Evolutionary conservation across 2,113 vertebrate genomes (phyloP).

Genomic region (Beaufortia kweichowensis): DNA sequence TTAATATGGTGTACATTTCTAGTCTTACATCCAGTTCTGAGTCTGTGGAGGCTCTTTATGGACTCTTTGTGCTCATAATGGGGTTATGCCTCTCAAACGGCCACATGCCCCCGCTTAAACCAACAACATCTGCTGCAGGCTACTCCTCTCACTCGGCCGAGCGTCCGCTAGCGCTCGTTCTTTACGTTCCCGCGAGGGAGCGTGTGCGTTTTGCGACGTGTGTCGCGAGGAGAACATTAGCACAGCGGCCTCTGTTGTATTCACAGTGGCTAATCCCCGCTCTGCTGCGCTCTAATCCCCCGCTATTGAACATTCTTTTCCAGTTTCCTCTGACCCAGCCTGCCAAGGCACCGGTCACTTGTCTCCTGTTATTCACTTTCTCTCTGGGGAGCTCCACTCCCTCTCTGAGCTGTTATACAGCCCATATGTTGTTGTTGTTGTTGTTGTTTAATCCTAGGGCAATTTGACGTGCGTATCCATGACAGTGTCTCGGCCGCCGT

Average conservation of each 20-base stretch:
- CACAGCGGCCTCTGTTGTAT: conserved; percentile 62
- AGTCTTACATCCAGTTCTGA: background rate
- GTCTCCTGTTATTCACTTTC: conserved; percentile 60
- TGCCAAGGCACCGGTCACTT: conserved; percentile 59
- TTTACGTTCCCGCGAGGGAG: conserved; percentile 10
- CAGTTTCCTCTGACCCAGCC: conserved; percentile 51
- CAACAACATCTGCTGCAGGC: conserved; percentile 46
- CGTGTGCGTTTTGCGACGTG: background rate
- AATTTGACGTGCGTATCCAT: conserved; percentile 72
- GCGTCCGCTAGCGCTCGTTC: conserved; percentile 5
- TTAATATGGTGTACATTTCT: background rate
- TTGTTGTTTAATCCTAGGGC: conserved; percentile 66
- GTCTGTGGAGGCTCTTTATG: conserved; percentile 17
- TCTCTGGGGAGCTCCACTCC: conserved; percentile 62
- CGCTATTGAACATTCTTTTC: conserved; percentile 34
- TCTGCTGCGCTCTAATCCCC: conserved; percentile 38
- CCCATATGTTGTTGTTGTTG: conserved; percentile 72
- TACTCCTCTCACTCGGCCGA: conserved; percentile 4
- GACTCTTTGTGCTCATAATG: conserved; percentile 41
- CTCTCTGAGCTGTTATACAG: conserved; percentile 72
- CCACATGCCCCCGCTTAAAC: conserved; percentile 37
- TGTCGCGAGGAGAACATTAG: conserved; percentile 53
- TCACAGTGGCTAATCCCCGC: conserved; percentile 65
- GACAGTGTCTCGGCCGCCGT: conserved; percentile 71
- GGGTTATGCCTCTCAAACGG: conserved; percentile 47